Percentiles rank a stretch among this genome's conserved stretches.
These are phyloP conservation scores for Procambarus virginalis DNA, from an alignment of 1,140 invertebrate genomes.

Conservation along the genomic window DNA sequence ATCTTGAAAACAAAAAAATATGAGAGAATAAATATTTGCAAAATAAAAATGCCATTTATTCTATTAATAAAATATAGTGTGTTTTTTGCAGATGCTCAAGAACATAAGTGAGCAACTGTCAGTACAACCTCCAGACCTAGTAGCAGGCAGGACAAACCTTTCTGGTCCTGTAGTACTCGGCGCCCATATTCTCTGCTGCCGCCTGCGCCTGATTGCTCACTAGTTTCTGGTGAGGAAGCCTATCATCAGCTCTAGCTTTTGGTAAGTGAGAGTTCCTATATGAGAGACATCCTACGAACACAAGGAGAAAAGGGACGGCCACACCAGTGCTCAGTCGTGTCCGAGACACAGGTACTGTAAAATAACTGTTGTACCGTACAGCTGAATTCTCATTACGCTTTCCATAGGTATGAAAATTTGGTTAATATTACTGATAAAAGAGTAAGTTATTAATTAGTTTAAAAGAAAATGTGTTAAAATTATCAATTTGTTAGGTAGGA, in stretches of 20 bases:
- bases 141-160: slow-evolving; percentile 57
- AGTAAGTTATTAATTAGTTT: neutral
- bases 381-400: neutral
- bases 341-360: neutral
- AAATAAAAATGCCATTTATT: neutral
- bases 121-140: slow-evolving; percentile 54
- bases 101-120: neutral
- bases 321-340: neutral
- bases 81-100: neutral
- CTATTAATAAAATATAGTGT: neutral
- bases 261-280: neutral
- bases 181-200: slow-evolving; percentile 52
- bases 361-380: neutral
- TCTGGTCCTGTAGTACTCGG: slow-evolving; percentile 62
- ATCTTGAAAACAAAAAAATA: neutral
- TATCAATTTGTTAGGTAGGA: neutral
- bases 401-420: neutral
- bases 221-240: slow-evolving; percentile 68
- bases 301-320: neutral
- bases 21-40: neutral
- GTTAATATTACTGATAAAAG: neutral
- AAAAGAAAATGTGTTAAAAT: too few relatives aligned
- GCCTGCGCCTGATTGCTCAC: slow-evolving; percentile 65
- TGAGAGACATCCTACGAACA: slow-evolving; percentile 8
- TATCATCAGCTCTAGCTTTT: slow-evolving; percentile 35